Conservation (phyloP, 2,113 vertebrate species). For the pig (Sus scrofa) region T2T-Sscrofa CM000824.6:37834001-37834500, state of each 20-base stretch:
- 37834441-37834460: background rate
- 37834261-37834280: background rate
- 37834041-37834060: background rate
- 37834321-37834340: background rate
- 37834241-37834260: background rate
- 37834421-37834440: background rate
- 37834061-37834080: background rate
- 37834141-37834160: background rate
- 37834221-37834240: background rate
- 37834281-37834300: background rate
- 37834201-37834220: background rate
- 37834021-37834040: background rate
- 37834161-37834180: background rate
- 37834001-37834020: background rate
- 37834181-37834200: background rate
- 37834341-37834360: accelerated
- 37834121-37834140: background rate
- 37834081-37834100: background rate
- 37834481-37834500: background rate
- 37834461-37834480: background rate
- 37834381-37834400: background rate
- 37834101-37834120: background rate
- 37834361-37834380: background rate
- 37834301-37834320: background rate
- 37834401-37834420: background rate